Conservation (phyloP, 2,113 vertebrate species). For the Pseudorasbora parva region DNA sequence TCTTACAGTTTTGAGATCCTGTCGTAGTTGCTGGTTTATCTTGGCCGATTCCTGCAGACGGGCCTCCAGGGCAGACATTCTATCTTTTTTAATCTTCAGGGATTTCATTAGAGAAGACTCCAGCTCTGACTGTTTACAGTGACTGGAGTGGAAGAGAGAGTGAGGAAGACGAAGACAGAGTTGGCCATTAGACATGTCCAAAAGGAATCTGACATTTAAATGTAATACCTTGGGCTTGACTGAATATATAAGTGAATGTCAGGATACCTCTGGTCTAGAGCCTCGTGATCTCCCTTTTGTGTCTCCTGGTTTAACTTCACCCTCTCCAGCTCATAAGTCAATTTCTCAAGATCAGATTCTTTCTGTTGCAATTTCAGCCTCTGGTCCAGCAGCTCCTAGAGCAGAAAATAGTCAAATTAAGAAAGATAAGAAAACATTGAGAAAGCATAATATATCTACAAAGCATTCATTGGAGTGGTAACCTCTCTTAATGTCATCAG, state of each 20-base stretch:
- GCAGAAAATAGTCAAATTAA: conserved; percentile 17
- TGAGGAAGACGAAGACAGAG: background rate
- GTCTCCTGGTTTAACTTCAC: conserved; percentile 95
- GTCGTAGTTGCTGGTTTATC: conserved; percentile 94
- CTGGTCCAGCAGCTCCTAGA: conserved; percentile 94
- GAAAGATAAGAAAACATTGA: background rate
- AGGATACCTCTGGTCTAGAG: conserved; percentile 88
- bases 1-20: conserved; percentile 96
- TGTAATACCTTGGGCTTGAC: background rate
- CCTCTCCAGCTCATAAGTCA: conserved; percentile 95
- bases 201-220: background rate
- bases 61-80: conserved; percentile 95
- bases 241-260: background rate
- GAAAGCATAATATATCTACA: background rate
- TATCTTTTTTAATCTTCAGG: conserved; percentile 98
- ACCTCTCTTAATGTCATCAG: conserved; percentile 92
- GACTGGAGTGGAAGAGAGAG: conserved; percentile 58
- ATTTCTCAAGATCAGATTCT: conserved; percentile 95
- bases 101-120: conserved; percentile 95
- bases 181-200: background rate
- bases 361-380: conserved; percentile 94
- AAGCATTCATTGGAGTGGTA: conserved; percentile 47
- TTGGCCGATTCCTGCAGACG: conserved; percentile 96
- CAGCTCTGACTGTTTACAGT: conserved; percentile 91
- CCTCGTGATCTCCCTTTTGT: conserved; percentile 88